Evolutionary conservation across 2,888 invertebrate species (phyloP).

Genomic region (Drosophila sordidapex): DNA sequence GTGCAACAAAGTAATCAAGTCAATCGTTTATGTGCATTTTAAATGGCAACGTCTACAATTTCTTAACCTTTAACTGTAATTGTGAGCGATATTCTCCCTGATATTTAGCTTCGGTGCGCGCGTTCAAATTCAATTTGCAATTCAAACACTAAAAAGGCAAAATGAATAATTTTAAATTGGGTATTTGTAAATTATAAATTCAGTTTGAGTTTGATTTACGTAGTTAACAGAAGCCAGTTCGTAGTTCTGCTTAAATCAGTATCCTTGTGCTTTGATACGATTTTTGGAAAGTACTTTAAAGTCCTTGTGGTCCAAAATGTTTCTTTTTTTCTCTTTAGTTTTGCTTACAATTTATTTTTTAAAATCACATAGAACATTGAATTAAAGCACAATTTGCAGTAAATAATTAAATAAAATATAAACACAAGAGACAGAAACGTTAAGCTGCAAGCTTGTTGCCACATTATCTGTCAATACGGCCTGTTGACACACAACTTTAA

Average conservation of each 20-base stretch:
- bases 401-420: neutral
- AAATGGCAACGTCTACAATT: constrained; percentile 43
- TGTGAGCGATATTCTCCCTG: constrained; percentile 12
- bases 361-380: neutral
- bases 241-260: neutral
- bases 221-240: neutral
- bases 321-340: neutral
- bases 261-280: neutral
- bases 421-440: neutral
- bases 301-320: neutral
- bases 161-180: constrained; percentile 9
- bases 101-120: neutral
- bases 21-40: constrained; percentile 70
- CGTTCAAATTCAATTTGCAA: constrained; percentile 38
- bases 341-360: neutral
- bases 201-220: constrained; percentile 24
- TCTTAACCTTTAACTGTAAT: constrained; percentile 14
- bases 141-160: neutral
- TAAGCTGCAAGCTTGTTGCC: neutral
- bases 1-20: constrained; percentile 67
- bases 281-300: neutral
- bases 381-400: neutral
- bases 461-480: neutral
- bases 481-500: neutral
- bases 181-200: constrained; percentile 31